Percentiles rank a stretch among this genome's conserved stretches.
Evolutionary conservation across 2,888 invertebrate genomes (phyloP).

Genomic region (Phanerotoma sp.): DNA sequence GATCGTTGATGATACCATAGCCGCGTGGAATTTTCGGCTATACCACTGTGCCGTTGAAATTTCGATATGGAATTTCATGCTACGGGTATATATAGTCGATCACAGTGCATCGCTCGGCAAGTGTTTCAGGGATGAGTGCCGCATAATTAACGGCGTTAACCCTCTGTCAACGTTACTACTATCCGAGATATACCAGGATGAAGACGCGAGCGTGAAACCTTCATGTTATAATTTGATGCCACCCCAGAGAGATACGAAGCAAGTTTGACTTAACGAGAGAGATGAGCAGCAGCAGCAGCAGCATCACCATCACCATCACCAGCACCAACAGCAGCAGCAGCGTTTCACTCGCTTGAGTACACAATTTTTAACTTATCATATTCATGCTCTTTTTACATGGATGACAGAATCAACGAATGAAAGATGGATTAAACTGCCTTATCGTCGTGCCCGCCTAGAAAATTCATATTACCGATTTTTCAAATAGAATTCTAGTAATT

Average conservation of each 20-base stretch:
- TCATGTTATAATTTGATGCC: constrained; percentile 17
- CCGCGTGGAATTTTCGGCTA: constrained; percentile 16
- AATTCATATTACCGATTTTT: no score
- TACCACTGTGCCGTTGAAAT: constrained; percentile 15
- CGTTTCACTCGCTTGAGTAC: constrained; percentile 1
- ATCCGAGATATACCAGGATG: constrained; percentile 9
- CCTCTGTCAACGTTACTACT: constrained; percentile 21
- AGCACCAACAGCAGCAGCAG: no score
- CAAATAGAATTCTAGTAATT: no score
- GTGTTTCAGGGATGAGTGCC: constrained; percentile 28
- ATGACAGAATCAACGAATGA: constrained; percentile 24
- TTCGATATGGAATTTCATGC: constrained; percentile 18
- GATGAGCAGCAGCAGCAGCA: no score
- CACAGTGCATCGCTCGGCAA: constrained; percentile 16
- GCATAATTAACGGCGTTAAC: constrained; percentile 34
- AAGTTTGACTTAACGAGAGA: constrained; percentile 14
- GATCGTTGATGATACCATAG: not conserved
- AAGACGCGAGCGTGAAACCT: constrained; percentile 11
- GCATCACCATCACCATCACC: no score
- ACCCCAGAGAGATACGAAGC: constrained; percentile 4
- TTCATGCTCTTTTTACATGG: constrained; percentile 1
- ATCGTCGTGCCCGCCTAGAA: no score
- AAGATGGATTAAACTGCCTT: constrained; percentile 23
- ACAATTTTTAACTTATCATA: constrained; percentile 13
- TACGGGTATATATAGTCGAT: constrained; percentile 10